Evolutionary conservation across 2,797 vertebrate species (phyloP).

Genomic region (Pteropus rufus): DNA sequence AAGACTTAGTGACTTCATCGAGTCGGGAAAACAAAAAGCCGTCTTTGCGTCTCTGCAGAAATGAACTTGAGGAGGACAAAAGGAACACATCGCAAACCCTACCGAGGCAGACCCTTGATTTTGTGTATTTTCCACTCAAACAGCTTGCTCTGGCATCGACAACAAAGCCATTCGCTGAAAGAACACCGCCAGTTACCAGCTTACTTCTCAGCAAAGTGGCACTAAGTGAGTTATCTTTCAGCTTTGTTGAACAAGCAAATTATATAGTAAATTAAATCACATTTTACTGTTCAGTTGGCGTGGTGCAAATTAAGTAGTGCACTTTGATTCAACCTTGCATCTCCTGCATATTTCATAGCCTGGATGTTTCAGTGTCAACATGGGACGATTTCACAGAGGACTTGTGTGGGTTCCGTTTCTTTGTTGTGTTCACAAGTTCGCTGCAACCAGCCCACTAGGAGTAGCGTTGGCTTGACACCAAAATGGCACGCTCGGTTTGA

Average conservation of each 20-base stretch:
- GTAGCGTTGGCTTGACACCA: neutral
- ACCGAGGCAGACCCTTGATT: slow-evolving; percentile 58
- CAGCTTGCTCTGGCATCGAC: slow-evolving; percentile 60
- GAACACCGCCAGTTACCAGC: slow-evolving; percentile 51
- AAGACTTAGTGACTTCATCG: slow-evolving; percentile 69
- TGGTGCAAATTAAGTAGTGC: slow-evolving; percentile 56
- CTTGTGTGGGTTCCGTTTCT: neutral
- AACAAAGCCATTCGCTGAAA: slow-evolving; percentile 34
- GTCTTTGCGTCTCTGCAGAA: slow-evolving; percentile 55
- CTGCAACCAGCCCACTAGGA: neutral
- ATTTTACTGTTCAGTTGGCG: slow-evolving; percentile 70
- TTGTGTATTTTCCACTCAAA: slow-evolving; percentile 61
- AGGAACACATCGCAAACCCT: neutral
- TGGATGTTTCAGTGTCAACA: slow-evolving; percentile 20
- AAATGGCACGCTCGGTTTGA: slow-evolving; percentile 14
- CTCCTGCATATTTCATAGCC: slow-evolving; percentile 59
- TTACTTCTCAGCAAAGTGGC: slow-evolving; percentile 69
- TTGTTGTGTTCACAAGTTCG: slow-evolving; percentile 48
- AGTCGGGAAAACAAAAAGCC: slow-evolving; percentile 69
- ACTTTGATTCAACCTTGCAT: slow-evolving; percentile 70
- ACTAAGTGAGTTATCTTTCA: slow-evolving; percentile 76
- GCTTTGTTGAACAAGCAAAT: slow-evolving; percentile 79
- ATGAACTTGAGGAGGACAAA: slow-evolving; percentile 70
- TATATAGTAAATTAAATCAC: slow-evolving; percentile 77
- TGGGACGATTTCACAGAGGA: neutral